A percentile compares a stretch with the other conserved stretches of the same genome.
Conservation (phyloP, 2,113 vertebrate species). For the Gymnobelideus leadbeateri region DNA sequence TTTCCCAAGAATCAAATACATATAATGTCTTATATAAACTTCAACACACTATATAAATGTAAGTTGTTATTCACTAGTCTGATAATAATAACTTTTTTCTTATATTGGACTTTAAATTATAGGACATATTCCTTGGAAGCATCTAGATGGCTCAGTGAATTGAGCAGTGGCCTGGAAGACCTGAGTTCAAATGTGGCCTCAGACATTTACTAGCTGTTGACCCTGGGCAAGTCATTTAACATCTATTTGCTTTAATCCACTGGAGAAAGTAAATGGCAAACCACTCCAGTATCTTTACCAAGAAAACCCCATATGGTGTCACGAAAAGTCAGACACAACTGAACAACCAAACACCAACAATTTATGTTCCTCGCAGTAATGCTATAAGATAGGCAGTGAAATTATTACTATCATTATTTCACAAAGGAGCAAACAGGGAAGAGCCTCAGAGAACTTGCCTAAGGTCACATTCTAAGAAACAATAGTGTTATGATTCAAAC, state of each 20-base stretch:
- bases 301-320: background rate
- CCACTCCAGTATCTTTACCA: background rate
- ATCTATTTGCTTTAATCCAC: background rate
- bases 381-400: background rate
- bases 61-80: background rate
- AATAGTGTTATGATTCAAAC: background rate
- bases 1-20: background rate
- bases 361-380: background rate
- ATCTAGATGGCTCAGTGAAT: background rate
- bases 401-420: background rate
- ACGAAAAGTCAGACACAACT: background rate
- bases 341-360: background rate
- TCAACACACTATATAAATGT: background rate
- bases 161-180: background rate
- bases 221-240: background rate
- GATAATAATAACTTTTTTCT: background rate
- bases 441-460: background rate
- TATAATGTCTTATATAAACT: background rate
- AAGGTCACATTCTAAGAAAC: background rate
- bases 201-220: background rate
- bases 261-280: background rate
- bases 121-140: background rate
- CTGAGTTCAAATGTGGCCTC: background rate
- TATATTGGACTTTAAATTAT: background rate
- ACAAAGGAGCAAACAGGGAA: background rate